These are phyloP conservation scores for Schlechtendalia chinensis DNA, from an alignment of 1,140 invertebrate genomes.

Conservation along the genomic window DNA sequence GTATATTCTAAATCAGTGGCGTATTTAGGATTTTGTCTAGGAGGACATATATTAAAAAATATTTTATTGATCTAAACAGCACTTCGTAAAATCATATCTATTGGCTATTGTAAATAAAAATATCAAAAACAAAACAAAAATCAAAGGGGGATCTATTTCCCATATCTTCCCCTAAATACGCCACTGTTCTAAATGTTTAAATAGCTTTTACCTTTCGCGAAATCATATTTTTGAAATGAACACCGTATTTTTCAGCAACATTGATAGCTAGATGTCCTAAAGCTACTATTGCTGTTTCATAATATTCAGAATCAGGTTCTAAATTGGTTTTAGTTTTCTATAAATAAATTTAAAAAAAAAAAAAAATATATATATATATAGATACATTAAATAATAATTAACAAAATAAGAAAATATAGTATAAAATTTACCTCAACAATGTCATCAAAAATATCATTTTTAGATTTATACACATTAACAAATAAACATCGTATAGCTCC, in stretches of 20 bases:
- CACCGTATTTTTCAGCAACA: slow-evolving; percentile 82
- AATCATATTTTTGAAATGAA: slow-evolving; percentile 90
- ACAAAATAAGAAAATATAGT: slow-evolving; percentile 21
- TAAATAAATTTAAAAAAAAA: no score
- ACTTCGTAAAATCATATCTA: no score
- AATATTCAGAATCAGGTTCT: slow-evolving; percentile 76
- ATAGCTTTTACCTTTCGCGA: slow-evolving; percentile 73
- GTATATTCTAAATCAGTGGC: background rate
- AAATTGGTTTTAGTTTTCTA: slow-evolving; percentile 70
- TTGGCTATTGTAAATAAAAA: no score
- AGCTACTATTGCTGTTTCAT: slow-evolving; percentile 88
- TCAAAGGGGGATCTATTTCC: no score
- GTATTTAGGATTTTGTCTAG: no score
- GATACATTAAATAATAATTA: background rate
- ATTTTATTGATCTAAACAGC: no score
- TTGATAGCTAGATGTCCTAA: slow-evolving; percentile 92
- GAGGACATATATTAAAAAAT: no score
- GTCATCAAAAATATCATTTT: slow-evolving; percentile 78
- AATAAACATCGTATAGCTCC: slow-evolving; percentile 90
- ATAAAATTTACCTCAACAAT: slow-evolving; percentile 71
- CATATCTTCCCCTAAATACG: no score
- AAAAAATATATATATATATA: slow-evolving; percentile 28
- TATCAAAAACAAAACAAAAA: no score
- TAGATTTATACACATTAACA: slow-evolving; percentile 77
- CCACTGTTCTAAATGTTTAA: no score